These are phyloP conservation scores for Paedocypris sp. DNA, from an alignment of 2,113 vertebrate genomes.

Conservation along the genomic window DNA sequence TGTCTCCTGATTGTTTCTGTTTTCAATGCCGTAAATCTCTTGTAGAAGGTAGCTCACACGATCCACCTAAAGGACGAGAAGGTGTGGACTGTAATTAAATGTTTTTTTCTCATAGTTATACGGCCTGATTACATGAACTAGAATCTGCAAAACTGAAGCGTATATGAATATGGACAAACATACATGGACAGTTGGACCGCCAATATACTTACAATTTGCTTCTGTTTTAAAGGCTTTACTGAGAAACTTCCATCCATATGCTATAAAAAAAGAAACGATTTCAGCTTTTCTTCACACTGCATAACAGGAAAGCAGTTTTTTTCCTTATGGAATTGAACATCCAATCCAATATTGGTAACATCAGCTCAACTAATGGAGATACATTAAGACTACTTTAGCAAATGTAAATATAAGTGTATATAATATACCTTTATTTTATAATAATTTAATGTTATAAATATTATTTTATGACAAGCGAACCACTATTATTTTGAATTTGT, in stretches of 20 bases:
- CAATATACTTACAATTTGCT: constrained; percentile 85
- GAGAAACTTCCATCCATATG: constrained; percentile 95
- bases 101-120: background rate
- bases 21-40: constrained; percentile 98
- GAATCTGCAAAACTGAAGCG: background rate
- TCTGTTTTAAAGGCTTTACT: constrained; percentile 94
- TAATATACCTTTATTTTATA: no score
- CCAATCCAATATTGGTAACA: no score
- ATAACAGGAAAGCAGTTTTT: no score
- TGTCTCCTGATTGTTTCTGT: constrained; percentile 96
- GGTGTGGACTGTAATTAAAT: background rate
- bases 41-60: constrained; percentile 95
- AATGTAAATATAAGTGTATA: no score
- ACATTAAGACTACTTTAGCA: no score
- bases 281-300: background rate
- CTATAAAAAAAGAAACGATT: constrained; percentile 47
- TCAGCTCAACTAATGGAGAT: no score
- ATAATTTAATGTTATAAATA: no score
- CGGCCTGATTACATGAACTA: background rate
- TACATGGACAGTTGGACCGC: background rate
- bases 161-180: background rate
- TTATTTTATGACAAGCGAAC: no score
- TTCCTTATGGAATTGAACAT: no score
- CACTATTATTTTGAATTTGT: no score
- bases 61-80: constrained; percentile 70